Evolutionary conservation across 2,113 vertebrate genomes (phyloP).

Genomic region (Calonectris borealis): DNA sequence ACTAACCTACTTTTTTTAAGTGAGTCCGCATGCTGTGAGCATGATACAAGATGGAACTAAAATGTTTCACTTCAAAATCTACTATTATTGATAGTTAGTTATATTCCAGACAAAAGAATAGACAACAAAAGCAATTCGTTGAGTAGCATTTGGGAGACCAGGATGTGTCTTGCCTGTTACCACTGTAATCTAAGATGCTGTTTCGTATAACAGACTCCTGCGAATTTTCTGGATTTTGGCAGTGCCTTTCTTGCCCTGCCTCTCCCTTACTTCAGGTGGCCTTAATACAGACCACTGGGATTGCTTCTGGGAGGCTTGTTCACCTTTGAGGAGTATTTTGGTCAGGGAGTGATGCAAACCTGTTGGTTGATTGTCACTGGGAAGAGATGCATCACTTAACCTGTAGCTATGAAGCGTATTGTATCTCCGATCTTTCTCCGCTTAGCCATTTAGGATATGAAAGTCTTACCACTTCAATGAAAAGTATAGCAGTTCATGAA

Average conservation of each 20-base stretch:
- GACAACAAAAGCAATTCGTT: background rate
- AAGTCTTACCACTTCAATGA: background rate
- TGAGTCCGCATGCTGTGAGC: background rate
- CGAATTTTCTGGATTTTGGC: background rate
- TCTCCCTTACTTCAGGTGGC: background rate
- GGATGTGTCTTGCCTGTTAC: background rate
- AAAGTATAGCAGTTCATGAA: background rate
- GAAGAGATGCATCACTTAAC: background rate
- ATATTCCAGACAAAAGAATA: background rate
- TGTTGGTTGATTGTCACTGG: background rate
- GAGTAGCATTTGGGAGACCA: background rate
- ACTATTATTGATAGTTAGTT: background rate
- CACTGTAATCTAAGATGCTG: background rate
- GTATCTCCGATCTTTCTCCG: background rate
- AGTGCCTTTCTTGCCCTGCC: background rate
- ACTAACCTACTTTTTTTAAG: background rate
- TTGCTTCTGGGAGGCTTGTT: background rate
- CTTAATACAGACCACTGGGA: background rate
- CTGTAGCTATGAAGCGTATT: background rate
- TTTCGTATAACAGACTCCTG: fast-evolving
- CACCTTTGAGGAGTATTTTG: background rate
- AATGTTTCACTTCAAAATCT: background rate
- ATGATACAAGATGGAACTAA: background rate
- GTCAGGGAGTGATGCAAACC: background rate
- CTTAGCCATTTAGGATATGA: background rate